Conservation (phyloP, 2,113 vertebrate genomes). For the Copsychus sechellarum region DNA sequence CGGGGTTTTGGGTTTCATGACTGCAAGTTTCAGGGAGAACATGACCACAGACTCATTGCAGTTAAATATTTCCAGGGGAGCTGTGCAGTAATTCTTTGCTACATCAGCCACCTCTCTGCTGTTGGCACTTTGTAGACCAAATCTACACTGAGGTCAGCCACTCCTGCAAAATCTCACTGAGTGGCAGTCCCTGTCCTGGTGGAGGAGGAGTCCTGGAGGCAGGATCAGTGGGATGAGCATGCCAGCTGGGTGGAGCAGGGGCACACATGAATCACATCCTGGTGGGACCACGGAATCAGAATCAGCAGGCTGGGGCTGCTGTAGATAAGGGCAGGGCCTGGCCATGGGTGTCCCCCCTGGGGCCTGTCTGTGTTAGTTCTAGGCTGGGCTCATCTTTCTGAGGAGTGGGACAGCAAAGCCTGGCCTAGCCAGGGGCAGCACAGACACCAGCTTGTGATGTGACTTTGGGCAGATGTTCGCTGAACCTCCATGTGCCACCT, state of each 20-base stretch:
- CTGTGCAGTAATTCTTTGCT: neutral
- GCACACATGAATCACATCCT: conserved; percentile 59
- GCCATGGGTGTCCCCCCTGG: neutral
- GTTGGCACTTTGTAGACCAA: neutral
- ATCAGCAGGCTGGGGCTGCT: conserved; percentile 2
- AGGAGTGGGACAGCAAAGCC: neutral
- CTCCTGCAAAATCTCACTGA: neutral
- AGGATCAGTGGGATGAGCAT: neutral
- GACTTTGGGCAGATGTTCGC: neutral
- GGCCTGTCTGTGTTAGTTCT: neutral
- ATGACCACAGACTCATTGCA: neutral
- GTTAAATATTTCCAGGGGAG: neutral
- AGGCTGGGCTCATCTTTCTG: neutral
- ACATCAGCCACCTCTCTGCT: neutral
- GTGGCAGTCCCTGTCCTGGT: neutral
- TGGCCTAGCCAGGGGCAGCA: neutral
- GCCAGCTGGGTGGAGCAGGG: conserved; percentile 53
- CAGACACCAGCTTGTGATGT: rapidly evolving
- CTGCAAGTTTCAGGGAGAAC: neutral
- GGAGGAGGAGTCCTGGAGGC: neutral
- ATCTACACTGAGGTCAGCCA: neutral
- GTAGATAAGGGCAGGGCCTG: conserved; percentile 29
- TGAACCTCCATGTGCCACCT: rapidly evolving
- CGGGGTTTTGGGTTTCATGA: neutral
- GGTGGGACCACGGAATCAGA: conserved; percentile 32